Evolutionary conservation across 2,797 vertebrate genomes (phyloP), one percentile per base, ranked within the genome.

Genomic region (Gouania willdenowi): DNA sequence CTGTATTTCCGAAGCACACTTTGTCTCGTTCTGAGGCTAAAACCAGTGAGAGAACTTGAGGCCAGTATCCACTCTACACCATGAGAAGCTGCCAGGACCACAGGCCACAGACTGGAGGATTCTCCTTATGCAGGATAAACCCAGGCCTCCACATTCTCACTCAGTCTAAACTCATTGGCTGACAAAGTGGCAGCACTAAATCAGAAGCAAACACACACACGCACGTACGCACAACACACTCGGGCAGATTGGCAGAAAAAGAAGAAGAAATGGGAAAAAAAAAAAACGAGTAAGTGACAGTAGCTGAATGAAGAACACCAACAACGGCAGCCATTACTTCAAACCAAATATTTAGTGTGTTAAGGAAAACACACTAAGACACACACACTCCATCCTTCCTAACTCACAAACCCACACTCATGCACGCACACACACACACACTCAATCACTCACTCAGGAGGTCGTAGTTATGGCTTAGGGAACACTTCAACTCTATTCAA

Each of bases 401-500:
- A 21, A 23, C 21, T 23, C 21, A 23, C 26, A 17, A 37, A 36
- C 12, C 34, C 41, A 37, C 41, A 47, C 45, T 39, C 41, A 26
- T 21, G 23, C 6, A 23, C 21, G 23, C 21, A 23, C 10, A 18
- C 31, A 24, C 36, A 26, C 23, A 39, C 1, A 10, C 38, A 13
- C 36, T 26, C 45, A 49, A n/a, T 29, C 64, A 68, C 52, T 48
- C 60, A 68, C 10, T 10, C 37, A 48, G 24, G 30, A 49, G 67
- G 72, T 74, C 77, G 74, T 69, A 65, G 63, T 73, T 73, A 68
- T 70, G 77, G 76, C 78, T 81, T 66, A 67, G 75, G 71, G 54
- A 76, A 74, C 77, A 79, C 79, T 85, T 66, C 61, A 79, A 50
- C 58, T 69, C 77, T 58, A 75, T 83, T 82, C 78, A 83, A 75